phyloP scores from a whole-genome alignment of 2,113 vertebrate species.

The Eulemur macaco region DNA sequence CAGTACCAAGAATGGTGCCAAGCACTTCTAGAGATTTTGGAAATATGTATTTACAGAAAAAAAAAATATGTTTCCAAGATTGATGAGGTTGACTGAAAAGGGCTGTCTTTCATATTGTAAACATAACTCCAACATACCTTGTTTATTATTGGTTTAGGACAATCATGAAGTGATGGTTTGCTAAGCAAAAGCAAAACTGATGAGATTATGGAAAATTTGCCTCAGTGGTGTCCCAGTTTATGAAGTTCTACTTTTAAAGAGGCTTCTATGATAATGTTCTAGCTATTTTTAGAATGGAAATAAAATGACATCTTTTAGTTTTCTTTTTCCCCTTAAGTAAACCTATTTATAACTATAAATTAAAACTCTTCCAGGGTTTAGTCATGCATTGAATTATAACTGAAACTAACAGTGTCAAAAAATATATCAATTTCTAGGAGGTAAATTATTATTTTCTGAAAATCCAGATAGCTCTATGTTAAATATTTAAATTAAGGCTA shows the following conservation, averaged over 20 bases:
- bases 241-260: conserved; percentile 6
- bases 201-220: neutral
- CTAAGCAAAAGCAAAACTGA: conserved; percentile 36
- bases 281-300: conserved; percentile 30
- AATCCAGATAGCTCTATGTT: neutral
- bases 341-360: conserved; percentile 2
- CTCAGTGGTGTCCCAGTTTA: neutral
- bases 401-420: conserved; percentile 7
- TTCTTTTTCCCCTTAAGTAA: neutral
- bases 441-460: conserved; percentile 7
- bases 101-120: neutral
- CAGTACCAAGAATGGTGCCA: neutral
- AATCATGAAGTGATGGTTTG: neutral
- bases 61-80: neutral
- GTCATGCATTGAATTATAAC: neutral
- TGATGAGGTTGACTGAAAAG: neutral
- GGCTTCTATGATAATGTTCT: neutral
- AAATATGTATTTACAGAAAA: neutral
- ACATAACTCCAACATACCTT: neutral
- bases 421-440: neutral
- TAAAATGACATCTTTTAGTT: conserved; percentile 10
- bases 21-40: neutral
- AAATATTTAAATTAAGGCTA: conserved; percentile 2
- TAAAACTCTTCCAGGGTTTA: conserved; percentile 2
- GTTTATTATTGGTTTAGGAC: neutral